Evolutionary conservation across 2,797 vertebrate species (phyloP).

Genomic region (Eulemur mongoz): DNA sequence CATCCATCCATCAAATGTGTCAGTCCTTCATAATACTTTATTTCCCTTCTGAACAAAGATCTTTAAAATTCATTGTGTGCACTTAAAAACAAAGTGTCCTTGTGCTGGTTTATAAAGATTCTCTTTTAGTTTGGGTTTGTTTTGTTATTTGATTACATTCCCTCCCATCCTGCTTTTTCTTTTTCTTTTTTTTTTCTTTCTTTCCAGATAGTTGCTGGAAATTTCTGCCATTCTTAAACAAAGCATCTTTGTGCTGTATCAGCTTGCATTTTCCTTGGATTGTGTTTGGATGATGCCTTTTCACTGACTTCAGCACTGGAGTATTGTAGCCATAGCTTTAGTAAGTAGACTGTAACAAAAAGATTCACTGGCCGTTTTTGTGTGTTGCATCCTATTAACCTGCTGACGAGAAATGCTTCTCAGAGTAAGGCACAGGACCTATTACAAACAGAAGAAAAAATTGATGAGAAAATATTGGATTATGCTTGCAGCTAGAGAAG

Average conservation of each 20-base stretch:
- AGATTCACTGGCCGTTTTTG: slow-evolving; percentile 82
- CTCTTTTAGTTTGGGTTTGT: slow-evolving; percentile 81
- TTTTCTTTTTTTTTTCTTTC: slow-evolving; percentile 59
- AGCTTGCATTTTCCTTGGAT: slow-evolving; percentile 83
- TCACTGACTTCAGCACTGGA: slow-evolving; percentile 82
- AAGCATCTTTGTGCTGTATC: slow-evolving; percentile 83
- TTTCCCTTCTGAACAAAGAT: slow-evolving; percentile 83
- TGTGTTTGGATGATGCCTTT: slow-evolving; percentile 81
- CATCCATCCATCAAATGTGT: slow-evolving; percentile 83
- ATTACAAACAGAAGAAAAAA: slow-evolving; percentile 75
- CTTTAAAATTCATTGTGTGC: slow-evolving; percentile 84
- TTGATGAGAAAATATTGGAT: slow-evolving; percentile 57
- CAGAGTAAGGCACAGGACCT: slow-evolving; percentile 56
- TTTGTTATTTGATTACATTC: slow-evolving; percentile 86
- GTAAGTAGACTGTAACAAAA: slow-evolving; percentile 84
- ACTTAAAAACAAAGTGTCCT: slow-evolving; percentile 84
- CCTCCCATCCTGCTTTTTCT: slow-evolving; percentile 70
- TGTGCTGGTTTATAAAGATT: slow-evolving; percentile 83
- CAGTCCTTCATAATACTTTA: slow-evolving; percentile 83
- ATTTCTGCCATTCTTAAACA: slow-evolving; percentile 84
- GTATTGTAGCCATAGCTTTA: slow-evolving; percentile 75
- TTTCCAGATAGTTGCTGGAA: slow-evolving; percentile 82
- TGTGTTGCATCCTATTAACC: slow-evolving; percentile 79
- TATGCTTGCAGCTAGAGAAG: slow-evolving; percentile 12
- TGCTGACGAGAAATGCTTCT: slow-evolving; percentile 73